phyloP scores from a whole-genome alignment of 2,888 invertebrate genomes.

The Harpagoxenus sublaevis region DNA sequence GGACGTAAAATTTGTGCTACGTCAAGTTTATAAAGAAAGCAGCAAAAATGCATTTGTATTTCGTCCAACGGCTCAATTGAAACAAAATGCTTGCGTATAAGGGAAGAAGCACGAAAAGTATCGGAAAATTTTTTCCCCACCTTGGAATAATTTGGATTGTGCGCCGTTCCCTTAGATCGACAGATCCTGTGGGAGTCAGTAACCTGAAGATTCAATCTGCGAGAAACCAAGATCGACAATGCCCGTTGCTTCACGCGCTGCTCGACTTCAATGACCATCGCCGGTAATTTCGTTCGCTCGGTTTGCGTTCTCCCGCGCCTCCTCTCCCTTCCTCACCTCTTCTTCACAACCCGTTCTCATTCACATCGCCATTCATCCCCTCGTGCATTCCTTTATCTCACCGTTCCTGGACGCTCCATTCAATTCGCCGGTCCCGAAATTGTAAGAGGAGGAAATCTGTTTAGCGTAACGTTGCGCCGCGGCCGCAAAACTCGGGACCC shows the following conservation, averaged over 20 bases:
- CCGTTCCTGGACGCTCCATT: conserved; percentile 55
- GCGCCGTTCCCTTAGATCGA: conserved; percentile 22
- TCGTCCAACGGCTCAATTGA: neutral
- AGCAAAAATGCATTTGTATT: neutral
- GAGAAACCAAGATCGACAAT: conserved; percentile 50
- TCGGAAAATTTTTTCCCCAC: neutral
- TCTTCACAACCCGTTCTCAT: conserved; percentile 39
- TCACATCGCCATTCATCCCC: conserved; percentile 45
- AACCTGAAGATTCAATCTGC: conserved; percentile 32
- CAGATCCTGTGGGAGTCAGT: conserved; percentile 34
- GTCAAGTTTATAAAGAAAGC: neutral
- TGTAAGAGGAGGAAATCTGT: conserved; percentile 75
- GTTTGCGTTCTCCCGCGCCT: conserved; percentile 57
- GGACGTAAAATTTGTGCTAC: neutral
- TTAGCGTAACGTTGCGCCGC: conserved; percentile 68
- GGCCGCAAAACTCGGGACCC: conserved; percentile 55
- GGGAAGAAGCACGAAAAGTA: neutral
- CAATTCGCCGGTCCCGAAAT: conserved; percentile 57
- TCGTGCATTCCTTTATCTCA: conserved; percentile 54
- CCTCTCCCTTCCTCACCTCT: conserved; percentile 20
- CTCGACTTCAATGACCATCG: conserved; percentile 67
- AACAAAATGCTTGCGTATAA: neutral
- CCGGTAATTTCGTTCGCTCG: conserved; percentile 68
- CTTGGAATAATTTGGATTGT: conserved; percentile 37
- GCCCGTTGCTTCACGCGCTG: conserved; percentile 55